These are phyloP conservation scores for Gasterosteus nipponicus DNA, from an alignment of 2,113 vertebrate species.

Conservation along the genomic window DNA sequence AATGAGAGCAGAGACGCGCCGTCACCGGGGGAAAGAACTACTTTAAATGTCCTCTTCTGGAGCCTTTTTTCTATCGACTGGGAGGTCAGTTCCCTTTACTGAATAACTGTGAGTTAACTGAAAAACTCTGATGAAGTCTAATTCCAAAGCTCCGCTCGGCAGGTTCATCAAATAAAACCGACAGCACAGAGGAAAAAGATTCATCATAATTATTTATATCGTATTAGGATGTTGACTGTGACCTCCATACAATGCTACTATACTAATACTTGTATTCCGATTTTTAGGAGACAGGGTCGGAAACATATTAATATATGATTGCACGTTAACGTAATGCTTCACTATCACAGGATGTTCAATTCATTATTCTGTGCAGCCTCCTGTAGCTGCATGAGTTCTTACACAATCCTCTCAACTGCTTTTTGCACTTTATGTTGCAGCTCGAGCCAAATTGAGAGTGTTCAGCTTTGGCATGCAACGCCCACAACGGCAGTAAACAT, in stretches of 20 bases:
- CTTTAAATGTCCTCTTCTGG: slow-evolving; percentile 65
- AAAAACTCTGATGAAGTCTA: slow-evolving; percentile 42
- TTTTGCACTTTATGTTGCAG: neutral
- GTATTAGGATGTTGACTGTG: neutral
- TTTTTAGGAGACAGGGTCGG: neutral
- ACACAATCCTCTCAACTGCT: neutral
- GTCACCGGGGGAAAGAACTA: slow-evolving; percentile 63
- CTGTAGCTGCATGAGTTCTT: neutral
- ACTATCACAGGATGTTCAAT: neutral
- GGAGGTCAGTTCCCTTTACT: slow-evolving; percentile 50
- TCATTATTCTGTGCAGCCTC: neutral
- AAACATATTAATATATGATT: neutral
- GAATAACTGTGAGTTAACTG: slow-evolving; percentile 2
- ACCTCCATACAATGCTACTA: neutral
- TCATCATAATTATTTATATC: neutral
- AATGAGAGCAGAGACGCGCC: slow-evolving; percentile 62
- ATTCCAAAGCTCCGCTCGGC: slow-evolving; percentile 17
- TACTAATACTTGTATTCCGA: too few relatives aligned
- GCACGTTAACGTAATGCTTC: neutral
- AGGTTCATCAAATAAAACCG: slow-evolving; percentile 4
- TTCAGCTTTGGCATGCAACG: neutral
- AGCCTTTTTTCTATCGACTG: slow-evolving; percentile 51
- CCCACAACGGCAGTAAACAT: neutral
- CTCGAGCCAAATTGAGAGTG: neutral
- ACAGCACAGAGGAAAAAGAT: neutral